Percentiles rank a stretch among this genome's conserved stretches.
Conservation (phyloP, 2,797 vertebrate genomes). For the Craterocephalus amniculus region DNA sequence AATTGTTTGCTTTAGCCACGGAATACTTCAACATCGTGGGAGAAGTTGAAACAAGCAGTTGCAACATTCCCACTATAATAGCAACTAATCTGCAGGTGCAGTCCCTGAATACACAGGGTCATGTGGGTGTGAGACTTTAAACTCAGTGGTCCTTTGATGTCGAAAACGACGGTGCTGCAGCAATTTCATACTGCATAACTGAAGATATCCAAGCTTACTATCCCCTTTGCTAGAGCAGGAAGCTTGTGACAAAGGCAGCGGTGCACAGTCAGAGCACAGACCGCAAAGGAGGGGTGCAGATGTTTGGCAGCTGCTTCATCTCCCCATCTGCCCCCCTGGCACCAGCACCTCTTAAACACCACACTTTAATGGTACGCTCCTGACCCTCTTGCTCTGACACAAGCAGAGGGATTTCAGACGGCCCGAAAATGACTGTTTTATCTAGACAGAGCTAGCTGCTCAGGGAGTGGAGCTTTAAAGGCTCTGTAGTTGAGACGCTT, state of each 20-base stretch:
- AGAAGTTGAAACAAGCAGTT: constrained; percentile 49
- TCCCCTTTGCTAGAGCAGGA: constrained; percentile 52
- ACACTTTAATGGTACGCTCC: constrained; percentile 75
- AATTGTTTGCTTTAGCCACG: constrained; percentile 43
- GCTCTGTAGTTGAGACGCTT: constrained; percentile 51
- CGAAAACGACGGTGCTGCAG: constrained; percentile 2
- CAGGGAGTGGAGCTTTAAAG: constrained; percentile 52
- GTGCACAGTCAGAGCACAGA: constrained; percentile 63
- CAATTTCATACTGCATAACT: constrained; percentile 39
- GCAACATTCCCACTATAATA: constrained; percentile 22
- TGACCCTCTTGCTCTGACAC: constrained; percentile 67
- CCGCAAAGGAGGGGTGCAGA: constrained; percentile 71
- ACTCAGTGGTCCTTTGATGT: constrained; percentile 47
- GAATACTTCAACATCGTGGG: constrained; percentile 27
- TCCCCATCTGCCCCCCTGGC: constrained; percentile 69
- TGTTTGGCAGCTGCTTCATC: constrained; percentile 80
- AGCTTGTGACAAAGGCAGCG: constrained; percentile 69
- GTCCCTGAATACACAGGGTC: constrained; percentile 36
- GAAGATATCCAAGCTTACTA: constrained; percentile 42
- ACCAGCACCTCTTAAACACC: constrained; percentile 83
- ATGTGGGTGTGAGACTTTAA: constrained; percentile 25
- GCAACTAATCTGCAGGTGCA: constrained; percentile 66
- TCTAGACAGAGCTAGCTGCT: constrained; percentile 34
- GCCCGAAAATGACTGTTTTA: constrained; percentile 41
- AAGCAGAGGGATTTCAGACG: constrained; percentile 58